A percentile compares a stretch with the other conserved stretches of the same genome.
Conservation (phyloP, 2,888 invertebrate genomes). For the Cerastis rubricosa region DNA sequence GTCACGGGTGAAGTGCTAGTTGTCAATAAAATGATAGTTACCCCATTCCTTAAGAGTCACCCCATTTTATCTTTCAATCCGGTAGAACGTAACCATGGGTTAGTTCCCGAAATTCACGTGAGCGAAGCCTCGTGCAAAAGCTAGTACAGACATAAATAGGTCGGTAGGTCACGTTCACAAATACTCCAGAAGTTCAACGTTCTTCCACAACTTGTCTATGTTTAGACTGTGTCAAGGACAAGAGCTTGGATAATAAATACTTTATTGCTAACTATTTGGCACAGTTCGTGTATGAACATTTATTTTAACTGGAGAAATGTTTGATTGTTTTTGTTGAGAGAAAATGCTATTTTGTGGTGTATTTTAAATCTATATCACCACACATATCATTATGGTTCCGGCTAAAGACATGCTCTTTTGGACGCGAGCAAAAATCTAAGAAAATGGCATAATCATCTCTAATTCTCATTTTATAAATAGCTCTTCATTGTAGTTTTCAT, state of each 20-base stretch:
- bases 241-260: constrained; percentile 34
- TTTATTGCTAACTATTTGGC: constrained; percentile 41
- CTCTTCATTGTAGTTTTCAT: too few relatives aligned
- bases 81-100: not conserved
- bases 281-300: constrained; percentile 6
- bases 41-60: too few relatives aligned
- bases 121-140: not conserved
- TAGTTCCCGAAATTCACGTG: not conserved
- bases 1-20: too few relatives aligned
- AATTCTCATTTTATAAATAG: not conserved
- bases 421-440: not conserved
- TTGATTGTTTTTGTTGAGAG: not conserved
- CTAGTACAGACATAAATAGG: constrained; percentile 34
- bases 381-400: not conserved
- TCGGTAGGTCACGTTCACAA: constrained; percentile 53
- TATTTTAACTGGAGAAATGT: constrained; percentile 4
- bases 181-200: constrained; percentile 60
- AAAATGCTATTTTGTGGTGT: not conserved
- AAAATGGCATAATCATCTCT: not conserved
- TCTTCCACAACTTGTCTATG: constrained; percentile 19
- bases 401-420: not conserved
- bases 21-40: too few relatives aligned
- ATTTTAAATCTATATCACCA: not conserved
- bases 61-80: not conserved
- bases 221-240: constrained; percentile 59